Conservation (phyloP, 2,113 vertebrate species). For the Porphyrio hochstetteri region DNA sequence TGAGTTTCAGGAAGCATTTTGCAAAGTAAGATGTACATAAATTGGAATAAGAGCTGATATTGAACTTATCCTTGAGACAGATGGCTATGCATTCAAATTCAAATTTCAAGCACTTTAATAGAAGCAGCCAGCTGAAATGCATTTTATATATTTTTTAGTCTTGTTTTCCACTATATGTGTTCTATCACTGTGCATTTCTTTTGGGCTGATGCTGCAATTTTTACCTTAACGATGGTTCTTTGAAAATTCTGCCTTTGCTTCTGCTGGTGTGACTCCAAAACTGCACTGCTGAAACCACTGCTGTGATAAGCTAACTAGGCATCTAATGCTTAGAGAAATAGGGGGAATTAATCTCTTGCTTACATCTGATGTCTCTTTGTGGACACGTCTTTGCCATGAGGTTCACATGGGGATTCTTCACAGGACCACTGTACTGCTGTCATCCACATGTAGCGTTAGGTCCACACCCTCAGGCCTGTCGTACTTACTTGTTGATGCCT, state of each 20-base stretch:
- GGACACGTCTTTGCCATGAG: not conserved
- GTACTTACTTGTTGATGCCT: not conserved
- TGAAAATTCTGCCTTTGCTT: not conserved
- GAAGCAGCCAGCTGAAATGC: not conserved
- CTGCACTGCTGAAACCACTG: not conserved
- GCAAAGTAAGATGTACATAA: slow-evolving; percentile 8
- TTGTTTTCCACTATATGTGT: not conserved
- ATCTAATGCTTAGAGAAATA: not conserved
- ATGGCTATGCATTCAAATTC: slow-evolving; percentile 30
- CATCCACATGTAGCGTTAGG: not conserved
- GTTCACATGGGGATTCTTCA: not conserved
- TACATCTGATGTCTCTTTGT: not conserved
- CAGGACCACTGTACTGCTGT: not conserved
- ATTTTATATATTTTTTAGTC: not conserved
- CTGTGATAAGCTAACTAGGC: not conserved
- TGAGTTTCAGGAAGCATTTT: slow-evolving; percentile 4
- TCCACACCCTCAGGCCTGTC: not conserved
- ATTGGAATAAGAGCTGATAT: not conserved
- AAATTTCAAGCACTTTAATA: slow-evolving; percentile 26
- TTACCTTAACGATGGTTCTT: not conserved
- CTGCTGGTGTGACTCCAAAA: not conserved
- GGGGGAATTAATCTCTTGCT: not conserved
- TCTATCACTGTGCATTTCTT: not conserved
- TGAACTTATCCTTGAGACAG: not conserved
- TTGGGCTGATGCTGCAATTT: not conserved